Evolutionary conservation across 2,797 vertebrate species (phyloP).

Genomic region (Eulemur coronatus): DNA sequence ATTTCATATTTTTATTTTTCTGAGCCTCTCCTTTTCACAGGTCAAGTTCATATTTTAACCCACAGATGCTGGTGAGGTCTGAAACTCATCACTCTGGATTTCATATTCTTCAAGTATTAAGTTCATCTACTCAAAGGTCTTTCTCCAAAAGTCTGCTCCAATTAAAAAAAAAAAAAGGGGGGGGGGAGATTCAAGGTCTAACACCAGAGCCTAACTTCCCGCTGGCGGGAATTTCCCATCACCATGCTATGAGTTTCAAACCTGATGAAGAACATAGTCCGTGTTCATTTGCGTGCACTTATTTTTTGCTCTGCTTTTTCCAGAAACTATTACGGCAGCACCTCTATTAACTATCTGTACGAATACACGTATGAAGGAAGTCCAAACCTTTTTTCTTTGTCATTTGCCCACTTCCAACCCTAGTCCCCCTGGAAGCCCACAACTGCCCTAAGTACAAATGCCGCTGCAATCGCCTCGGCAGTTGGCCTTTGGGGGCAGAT

Average conservation of each 20-base stretch:
- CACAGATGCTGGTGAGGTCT: not conserved
- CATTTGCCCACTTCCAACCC: not conserved
- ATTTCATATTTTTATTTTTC: not conserved
- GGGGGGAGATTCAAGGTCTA: not conserved
- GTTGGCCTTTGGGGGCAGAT: not conserved
- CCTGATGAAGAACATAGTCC: not conserved
- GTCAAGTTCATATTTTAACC: not conserved
- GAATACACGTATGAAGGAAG: not conserved
- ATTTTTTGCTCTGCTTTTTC: not conserved
- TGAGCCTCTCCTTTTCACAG: not conserved
- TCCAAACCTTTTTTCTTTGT: slow-evolving; percentile 36
- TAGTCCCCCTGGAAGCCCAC: not conserved
- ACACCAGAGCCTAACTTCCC: not conserved
- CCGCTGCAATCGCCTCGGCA: not conserved
- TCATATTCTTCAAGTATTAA: not conserved
- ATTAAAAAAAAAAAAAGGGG: not conserved
- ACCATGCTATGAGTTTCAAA: not conserved
- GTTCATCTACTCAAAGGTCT: not conserved
- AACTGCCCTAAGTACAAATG: not conserved
- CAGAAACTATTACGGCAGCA: not conserved
- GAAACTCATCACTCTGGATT: not conserved
- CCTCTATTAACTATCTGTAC: not conserved
- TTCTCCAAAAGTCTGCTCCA: not conserved
- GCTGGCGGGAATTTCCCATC: slow-evolving; percentile 43
- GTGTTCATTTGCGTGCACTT: not conserved